phyloP scores from a whole-genome alignment of 2,888 invertebrate species.

The Danaus chrysippus region DNA sequence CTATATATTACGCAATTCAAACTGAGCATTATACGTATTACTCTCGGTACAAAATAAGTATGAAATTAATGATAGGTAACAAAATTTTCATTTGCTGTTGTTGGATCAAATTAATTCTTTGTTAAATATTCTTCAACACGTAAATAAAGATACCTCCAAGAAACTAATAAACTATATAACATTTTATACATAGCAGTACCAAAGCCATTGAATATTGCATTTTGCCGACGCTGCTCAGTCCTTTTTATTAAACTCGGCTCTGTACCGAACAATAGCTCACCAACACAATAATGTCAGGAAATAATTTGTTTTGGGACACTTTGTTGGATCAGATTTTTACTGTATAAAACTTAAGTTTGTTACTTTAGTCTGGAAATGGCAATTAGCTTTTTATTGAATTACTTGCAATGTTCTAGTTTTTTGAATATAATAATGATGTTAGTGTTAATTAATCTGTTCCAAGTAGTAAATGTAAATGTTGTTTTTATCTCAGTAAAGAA shows the following conservation, averaged over 20 bases:
- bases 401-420: neutral
- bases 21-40: too few relatives aligned
- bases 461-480: neutral
- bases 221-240: constrained; percentile 44
- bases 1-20: too few relatives aligned
- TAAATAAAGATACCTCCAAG: constrained; percentile 12
- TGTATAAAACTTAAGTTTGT: constrained; percentile 9
- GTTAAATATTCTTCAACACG: neutral
- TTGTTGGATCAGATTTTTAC: constrained; percentile 22
- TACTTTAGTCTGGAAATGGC: constrained; percentile 3
- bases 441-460: neutral
- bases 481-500: neutral
- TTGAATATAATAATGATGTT: too few relatives aligned
- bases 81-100: neutral
- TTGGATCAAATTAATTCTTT: neutral
- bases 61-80: too few relatives aligned
- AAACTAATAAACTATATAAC: constrained; percentile 15
- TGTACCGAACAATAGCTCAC: constrained; percentile 42
- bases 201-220: constrained; percentile 43
- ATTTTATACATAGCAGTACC: constrained; percentile 13
- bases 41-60: too few relatives aligned
- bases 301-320: constrained; percentile 30
- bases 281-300: constrained; percentile 37
- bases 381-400: neutral
- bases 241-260: constrained; percentile 54